phyloP scores from a whole-genome alignment of 2,888 invertebrate genomes.

The Perizoma flavofasciatum region DNA sequence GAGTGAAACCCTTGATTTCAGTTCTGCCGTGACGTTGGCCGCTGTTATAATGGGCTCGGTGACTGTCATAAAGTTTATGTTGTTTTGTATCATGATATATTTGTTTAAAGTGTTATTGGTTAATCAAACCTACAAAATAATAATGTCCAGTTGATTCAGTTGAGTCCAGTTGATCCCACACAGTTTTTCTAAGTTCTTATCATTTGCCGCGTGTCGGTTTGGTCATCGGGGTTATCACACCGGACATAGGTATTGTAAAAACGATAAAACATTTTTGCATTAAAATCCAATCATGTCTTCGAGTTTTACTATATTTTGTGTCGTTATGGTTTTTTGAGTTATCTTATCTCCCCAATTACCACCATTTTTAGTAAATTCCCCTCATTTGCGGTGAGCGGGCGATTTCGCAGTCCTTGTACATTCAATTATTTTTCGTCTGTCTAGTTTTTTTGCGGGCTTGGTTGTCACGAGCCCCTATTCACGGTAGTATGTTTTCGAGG shows the following conservation, averaged over 20 bases:
- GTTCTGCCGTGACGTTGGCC: too few species aligned
- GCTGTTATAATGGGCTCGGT: too few species aligned
- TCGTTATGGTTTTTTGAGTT: neutral
- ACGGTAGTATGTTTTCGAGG: conserved; percentile 25
- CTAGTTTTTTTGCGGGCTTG: conserved; percentile 19
- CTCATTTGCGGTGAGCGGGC: conserved; percentile 3
- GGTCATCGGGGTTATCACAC: conserved; percentile 40
- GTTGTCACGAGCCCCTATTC: conserved; percentile 31
- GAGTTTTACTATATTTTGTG: neutral
- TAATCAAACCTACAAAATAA: neutral
- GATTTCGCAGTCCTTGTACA: conserved; percentile 5
- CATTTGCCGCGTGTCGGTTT: conserved; percentile 20
- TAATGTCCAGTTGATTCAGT: conserved; percentile 17
- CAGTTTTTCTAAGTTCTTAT: conserved; percentile 7
- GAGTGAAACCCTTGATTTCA: too few species aligned
- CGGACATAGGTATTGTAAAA: conserved; percentile 41
- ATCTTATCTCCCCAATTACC: neutral
- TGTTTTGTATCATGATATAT: too few species aligned
- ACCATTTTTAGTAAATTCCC: neutral
- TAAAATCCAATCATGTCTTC: conserved; percentile 4
- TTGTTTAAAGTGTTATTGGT: too few species aligned
- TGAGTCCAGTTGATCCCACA: too few species aligned
- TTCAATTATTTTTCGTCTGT: conserved; percentile 6
- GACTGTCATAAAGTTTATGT: too few species aligned
- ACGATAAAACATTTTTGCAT: conserved; percentile 35